Conservation (phyloP, 2,797 vertebrate genomes). For the Lateolabrax maculatus region DNA sequence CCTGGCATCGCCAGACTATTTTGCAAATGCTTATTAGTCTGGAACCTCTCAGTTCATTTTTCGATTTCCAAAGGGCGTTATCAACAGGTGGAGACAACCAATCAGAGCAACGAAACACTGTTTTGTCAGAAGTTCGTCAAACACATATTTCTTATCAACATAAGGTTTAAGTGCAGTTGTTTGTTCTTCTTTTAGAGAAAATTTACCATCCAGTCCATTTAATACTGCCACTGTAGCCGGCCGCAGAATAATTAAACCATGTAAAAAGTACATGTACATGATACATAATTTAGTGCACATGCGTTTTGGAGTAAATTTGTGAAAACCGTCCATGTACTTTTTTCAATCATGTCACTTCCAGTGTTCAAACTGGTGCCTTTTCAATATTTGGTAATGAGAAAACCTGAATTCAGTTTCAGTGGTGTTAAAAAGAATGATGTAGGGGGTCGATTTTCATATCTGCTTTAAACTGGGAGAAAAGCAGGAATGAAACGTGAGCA, state of each 20-base stretch:
- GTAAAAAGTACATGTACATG: not conserved
- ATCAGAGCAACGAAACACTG: no score
- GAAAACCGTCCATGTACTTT: not conserved
- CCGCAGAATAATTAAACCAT: constrained; percentile 2
- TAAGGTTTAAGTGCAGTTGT: no score
- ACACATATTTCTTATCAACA: no score
- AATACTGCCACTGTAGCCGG: not conserved
- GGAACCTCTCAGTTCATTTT: no score
- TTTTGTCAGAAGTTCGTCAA: no score
- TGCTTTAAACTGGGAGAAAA: not conserved
- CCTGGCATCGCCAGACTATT: no score
- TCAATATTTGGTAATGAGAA: not conserved
- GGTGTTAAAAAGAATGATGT: not conserved
- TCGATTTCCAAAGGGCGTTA: no score
- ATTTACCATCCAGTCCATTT: no score
- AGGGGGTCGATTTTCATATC: not conserved
- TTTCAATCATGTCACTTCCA: not conserved
- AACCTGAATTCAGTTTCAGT: not conserved
- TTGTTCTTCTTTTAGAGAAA: no score
- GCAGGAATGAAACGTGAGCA: not conserved
- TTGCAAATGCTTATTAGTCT: no score
- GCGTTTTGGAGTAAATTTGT: not conserved
- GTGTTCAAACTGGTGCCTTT: not conserved
- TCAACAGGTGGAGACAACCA: no score
- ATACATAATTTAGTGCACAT: not conserved